Evolutionary conservation across 2,113 vertebrate genomes (phyloP).

Genomic region (Cnemophilus loriae): DNA sequence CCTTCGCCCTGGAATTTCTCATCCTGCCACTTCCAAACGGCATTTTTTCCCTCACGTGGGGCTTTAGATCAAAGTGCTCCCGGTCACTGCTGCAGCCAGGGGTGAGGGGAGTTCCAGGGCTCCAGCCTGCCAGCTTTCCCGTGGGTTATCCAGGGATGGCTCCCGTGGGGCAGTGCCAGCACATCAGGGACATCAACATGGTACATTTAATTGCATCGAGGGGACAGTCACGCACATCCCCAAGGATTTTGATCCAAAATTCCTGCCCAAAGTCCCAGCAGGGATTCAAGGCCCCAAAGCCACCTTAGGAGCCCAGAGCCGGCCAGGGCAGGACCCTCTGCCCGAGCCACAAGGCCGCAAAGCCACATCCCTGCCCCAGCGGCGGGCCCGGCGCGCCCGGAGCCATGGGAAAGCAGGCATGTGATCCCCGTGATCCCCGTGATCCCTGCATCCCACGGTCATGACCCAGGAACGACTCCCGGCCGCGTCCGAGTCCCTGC

Average conservation of each 20-base stretch:
- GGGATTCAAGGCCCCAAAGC: background rate
- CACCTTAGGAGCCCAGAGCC: fast-evolving
- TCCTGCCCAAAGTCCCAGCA: background rate
- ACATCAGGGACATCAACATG: background rate
- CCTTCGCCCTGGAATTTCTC: background rate
- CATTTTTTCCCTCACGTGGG: slow-evolving; percentile 50
- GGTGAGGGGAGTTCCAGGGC: slow-evolving; percentile 79
- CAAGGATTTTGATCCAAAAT: background rate
- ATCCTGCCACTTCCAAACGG: background rate
- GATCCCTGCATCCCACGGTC: background rate
- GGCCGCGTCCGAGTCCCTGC: background rate
- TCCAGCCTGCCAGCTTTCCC: slow-evolving; percentile 77
- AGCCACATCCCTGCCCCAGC: background rate
- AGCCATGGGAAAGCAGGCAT: slow-evolving; percentile 30
- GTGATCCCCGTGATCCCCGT: background rate
- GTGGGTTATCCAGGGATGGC: slow-evolving; percentile 61
- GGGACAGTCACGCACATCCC: fast-evolving
- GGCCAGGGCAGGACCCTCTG: fast-evolving
- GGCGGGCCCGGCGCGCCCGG: fast-evolving
- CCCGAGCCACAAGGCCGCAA: background rate
- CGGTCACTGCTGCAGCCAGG: slow-evolving; percentile 75
- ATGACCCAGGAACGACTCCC: background rate
- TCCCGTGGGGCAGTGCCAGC: background rate
- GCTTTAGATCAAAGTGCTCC: slow-evolving; percentile 67
- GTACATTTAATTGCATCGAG: background rate